A percentile compares a stretch with the other conserved stretches of the same genome.
Conservation (phyloP, 2,797 vertebrate species). For the Buceros bicornis region DNA sequence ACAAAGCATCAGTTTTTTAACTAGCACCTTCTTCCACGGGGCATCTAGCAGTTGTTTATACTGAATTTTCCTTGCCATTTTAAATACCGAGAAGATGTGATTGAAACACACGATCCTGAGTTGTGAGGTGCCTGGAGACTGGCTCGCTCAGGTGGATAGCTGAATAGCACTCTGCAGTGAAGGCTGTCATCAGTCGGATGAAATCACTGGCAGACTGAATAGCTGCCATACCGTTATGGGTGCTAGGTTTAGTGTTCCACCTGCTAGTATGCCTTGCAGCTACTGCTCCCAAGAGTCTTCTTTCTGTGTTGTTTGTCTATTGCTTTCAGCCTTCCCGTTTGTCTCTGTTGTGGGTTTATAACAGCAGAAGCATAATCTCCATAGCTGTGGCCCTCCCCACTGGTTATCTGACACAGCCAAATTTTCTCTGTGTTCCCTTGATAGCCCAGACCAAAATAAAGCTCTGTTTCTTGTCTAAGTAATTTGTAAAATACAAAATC, state of each 20-base stretch:
- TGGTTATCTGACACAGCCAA: accelerated
- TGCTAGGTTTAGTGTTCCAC: neutral
- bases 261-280: neutral
- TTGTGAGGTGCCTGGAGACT: neutral
- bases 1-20: neutral
- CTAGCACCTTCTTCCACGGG: neutral
- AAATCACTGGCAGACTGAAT: neutral
- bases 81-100: neutral
- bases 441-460: neutral
- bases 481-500: neutral
- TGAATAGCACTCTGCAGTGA: neutral
- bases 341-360: neutral
- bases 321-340: neutral
- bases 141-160: neutral
- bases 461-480: neutral
- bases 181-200: no score
- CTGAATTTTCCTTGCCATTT: neutral
- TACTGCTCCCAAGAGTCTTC: neutral
- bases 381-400: neutral
- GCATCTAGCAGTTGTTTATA: neutral
- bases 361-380: neutral
- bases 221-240: accelerated
- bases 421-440: neutral
- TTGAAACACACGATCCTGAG: neutral
- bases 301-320: no score